phyloP scores from a whole-genome alignment of 2,113 vertebrate species.

The Uropsilus gracilis region DNA sequence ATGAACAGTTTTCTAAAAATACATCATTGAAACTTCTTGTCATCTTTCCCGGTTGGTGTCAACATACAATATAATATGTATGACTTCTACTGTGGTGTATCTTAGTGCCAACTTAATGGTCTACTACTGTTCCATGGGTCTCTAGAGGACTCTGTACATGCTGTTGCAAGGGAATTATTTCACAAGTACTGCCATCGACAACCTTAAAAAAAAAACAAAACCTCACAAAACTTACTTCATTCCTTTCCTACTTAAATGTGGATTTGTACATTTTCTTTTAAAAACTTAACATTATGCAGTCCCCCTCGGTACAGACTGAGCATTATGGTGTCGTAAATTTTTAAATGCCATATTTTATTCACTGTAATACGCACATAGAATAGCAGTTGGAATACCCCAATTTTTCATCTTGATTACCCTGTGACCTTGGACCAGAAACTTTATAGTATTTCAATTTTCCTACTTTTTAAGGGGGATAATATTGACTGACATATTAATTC shows the following conservation, averaged over 20 bases:
- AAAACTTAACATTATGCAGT: slow-evolving; percentile 54
- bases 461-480: slow-evolving; percentile 7
- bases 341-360: slow-evolving; percentile 64
- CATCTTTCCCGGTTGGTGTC: slow-evolving; percentile 47
- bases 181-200: slow-evolving; percentile 72
- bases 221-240: slow-evolving; percentile 57
- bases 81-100: slow-evolving; percentile 64
- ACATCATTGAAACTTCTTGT: slow-evolving; percentile 35
- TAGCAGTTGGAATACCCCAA: neutral
- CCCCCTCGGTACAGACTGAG: slow-evolving; percentile 32
- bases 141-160: slow-evolving; percentile 66
- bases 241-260: slow-evolving; percentile 66
- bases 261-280: slow-evolving; percentile 48
- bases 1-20: slow-evolving; percentile 69
- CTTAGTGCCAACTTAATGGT: slow-evolving; percentile 40
- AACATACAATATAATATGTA: neutral
- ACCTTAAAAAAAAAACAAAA: slow-evolving; percentile 59
- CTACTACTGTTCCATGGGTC: slow-evolving; percentile 60
- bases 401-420: neutral
- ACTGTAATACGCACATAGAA: neutral
- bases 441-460: neutral
- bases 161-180: slow-evolving; percentile 81
- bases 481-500: slow-evolving; percentile 19
- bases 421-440: neutral
- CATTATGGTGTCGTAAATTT: slow-evolving; percentile 32